A percentile compares a stretch with the other conserved stretches of the same genome.
These are phyloP conservation scores for Mongoloraphidia duomilia DNA, from an alignment of 2,888 invertebrate species.

Conservation along the genomic window DNA sequence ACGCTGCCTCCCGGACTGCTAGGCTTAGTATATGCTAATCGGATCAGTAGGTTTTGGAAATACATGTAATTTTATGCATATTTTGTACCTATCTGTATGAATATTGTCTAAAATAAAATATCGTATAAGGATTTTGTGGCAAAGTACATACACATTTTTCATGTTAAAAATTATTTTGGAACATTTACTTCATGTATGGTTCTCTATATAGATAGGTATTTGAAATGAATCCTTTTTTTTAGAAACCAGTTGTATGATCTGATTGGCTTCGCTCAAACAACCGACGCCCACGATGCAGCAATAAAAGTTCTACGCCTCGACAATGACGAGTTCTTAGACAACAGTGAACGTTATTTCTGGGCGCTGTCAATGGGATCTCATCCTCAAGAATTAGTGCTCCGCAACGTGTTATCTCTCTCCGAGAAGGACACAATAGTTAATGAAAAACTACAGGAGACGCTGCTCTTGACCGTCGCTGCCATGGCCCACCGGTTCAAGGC, in stretches of 20 bases:
- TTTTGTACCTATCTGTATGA: no score
- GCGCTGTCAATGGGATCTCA: conserved; percentile 52
- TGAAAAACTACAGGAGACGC: conserved; percentile 47
- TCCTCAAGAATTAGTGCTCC: conserved; percentile 41
- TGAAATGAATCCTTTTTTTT: conserved; percentile 16
- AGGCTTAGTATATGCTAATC: no score
- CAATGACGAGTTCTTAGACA: conserved; percentile 31
- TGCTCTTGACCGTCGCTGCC: conserved; percentile 48
- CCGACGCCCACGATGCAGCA: conserved; percentile 49
- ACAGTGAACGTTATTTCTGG: conserved; percentile 60
- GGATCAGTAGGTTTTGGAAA: no score
- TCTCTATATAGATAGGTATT: neutral
- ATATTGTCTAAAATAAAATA: no score
- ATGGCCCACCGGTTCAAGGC: conserved; percentile 36
- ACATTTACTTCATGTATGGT: neutral
- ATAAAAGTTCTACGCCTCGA: conserved; percentile 45
- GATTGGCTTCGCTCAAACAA: conserved; percentile 54
- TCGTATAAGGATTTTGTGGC: no score
- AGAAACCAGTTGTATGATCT: conserved; percentile 54
- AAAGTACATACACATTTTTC: neutral
- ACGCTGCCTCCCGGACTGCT: no score
- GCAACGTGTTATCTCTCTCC: conserved; percentile 31
- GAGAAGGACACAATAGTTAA: conserved; percentile 34
- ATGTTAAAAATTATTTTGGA: neutral
- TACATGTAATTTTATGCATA: no score